Percentiles rank a stretch among this genome's conserved stretches.
Conservation (phyloP, 2,797 vertebrate species). For the Diplodus puntazzo region DNA sequence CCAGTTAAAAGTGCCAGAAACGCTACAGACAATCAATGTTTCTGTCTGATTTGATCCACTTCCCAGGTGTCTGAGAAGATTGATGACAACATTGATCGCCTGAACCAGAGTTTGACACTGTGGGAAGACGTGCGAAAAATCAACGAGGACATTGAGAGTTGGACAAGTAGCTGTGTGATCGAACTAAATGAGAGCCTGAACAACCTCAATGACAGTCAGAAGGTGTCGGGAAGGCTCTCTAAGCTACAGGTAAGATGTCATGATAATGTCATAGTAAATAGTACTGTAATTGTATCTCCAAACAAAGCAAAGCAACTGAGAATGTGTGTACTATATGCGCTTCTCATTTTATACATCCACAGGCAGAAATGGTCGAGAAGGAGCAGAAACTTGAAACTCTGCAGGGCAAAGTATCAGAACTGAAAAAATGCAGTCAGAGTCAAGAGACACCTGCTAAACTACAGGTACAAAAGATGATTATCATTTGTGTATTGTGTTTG, state of each 20-base stretch:
- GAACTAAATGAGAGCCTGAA: conserved; percentile 90
- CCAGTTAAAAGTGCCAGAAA: neutral
- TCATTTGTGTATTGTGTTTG: neutral
- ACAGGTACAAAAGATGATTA: conserved; percentile 85
- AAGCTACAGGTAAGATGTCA: conserved; percentile 87
- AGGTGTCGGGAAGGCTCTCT: conserved; percentile 86
- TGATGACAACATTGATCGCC: conserved; percentile 90
- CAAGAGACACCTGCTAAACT: conserved; percentile 91
- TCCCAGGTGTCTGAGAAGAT: conserved; percentile 91
- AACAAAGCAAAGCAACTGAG: neutral
- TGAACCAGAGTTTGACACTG: conserved; percentile 84
- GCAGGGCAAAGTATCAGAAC: conserved; percentile 89
- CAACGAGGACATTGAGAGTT: conserved; percentile 91
- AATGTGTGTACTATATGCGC: neutral
- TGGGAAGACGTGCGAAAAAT: conserved; percentile 92
- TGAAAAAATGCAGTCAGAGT: conserved; percentile 88
- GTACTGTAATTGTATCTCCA: no score
- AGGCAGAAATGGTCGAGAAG: conserved; percentile 90
- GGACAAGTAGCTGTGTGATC: conserved; percentile 87
- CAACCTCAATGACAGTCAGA: conserved; percentile 90
- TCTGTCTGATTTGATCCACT: conserved; percentile 1
- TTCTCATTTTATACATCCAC: conserved; percentile 49
- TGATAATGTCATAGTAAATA: neutral
- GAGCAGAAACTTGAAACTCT: conserved; percentile 88
- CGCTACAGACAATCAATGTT: neutral